Base-by-base conservation (phyloP, 2,888 invertebrate species). In the Cataglyphis cursor region DNA sequence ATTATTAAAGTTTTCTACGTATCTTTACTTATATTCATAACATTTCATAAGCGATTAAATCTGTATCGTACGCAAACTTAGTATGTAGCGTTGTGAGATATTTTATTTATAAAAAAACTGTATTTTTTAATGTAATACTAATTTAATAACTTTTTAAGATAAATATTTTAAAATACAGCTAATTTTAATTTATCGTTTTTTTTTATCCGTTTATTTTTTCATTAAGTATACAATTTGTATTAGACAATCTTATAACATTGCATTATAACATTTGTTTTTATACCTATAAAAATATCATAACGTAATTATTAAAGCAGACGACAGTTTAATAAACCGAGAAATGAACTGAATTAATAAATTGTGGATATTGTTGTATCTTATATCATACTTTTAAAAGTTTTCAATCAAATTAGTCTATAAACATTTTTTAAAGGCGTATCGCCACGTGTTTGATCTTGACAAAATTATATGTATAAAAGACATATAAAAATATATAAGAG, bases 1-100 rank as follows among this genome's bases (percentile, higher is more conserved):
- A 84, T 64, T 62, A 68, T 65, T 65, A 62, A 61, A 65, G 73
- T 81, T 74, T 66, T 59, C 70, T 24, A 35, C 35, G 21, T 38
- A 68, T 59, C 24, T 80, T 66, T 3, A 35, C 44, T 59, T 74
- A 61, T 75, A 68, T 57, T 68, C 41, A 57, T 76, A 76, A 70
- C 28, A 76, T 76, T 76, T 15, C 28, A 54, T 76, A 41, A 76
- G 28, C 38, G 54, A 76, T 68, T 70, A 57, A 41, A 68, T 41
- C 5, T 57, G 21, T 41, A 54, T 41, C 15, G 38, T 12, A 15
- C 12, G 18, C 12, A 35, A 68, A n/a, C 24, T 28, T 51, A 3
- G n/a, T 38, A 68, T 15, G 38, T 54, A 12, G 5, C 15, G 41
- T 10, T n/a, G 35, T 28, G 8, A 51, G 18, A 66, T 8, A 66